These are phyloP conservation scores for Microplitis deprimator DNA, from an alignment of 2,888 invertebrate species.

Conservation along the genomic window DNA sequence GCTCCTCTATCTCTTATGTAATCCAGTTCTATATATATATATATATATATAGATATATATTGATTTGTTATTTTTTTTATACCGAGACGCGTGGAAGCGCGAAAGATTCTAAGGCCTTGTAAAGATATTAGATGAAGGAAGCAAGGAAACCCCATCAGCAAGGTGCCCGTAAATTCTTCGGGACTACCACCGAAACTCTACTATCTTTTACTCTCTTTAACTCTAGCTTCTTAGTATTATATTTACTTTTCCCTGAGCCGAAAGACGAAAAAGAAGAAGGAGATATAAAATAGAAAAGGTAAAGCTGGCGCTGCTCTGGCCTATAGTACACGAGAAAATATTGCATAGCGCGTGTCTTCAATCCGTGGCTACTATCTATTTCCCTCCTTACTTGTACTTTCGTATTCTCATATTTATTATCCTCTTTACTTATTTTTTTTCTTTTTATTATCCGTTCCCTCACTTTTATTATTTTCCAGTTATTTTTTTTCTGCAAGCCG, in stretches of 20 bases:
- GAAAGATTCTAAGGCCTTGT: conserved; percentile 58
- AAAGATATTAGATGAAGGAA: conserved; percentile 67
- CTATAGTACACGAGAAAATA: conserved; percentile 64
- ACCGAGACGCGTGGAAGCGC: conserved; percentile 42
- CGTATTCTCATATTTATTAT: conserved; percentile 27
- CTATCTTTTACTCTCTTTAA: conserved; percentile 43
- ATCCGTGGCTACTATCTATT: conserved; percentile 53
- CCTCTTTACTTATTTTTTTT: conserved; percentile 27
- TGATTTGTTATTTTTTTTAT: conserved; percentile 23
- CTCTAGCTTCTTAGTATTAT: conserved; percentile 4
- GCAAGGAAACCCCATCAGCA: conserved; percentile 70
- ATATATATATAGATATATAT: conserved; percentile 21
- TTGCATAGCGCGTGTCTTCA: conserved; percentile 61
- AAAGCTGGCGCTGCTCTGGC: conserved; percentile 45
- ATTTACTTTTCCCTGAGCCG: neutral
- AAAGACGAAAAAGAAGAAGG: neutral
- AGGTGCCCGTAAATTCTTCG: conserved; percentile 64
- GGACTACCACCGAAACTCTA: conserved; percentile 61
- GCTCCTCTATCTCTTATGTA: conserved; percentile 8
- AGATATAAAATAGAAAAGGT: neutral
- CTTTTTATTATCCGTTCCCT: conserved; percentile 12
- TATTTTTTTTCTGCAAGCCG: conserved; percentile 14
- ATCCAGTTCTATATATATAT: conserved; percentile 8
- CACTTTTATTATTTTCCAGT: conserved; percentile 42
- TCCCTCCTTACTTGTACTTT: conserved; percentile 23